These are phyloP conservation scores for Graptemys geographica DNA, from an alignment of 2,797 vertebrate genomes.

Conservation along the genomic window DNA sequence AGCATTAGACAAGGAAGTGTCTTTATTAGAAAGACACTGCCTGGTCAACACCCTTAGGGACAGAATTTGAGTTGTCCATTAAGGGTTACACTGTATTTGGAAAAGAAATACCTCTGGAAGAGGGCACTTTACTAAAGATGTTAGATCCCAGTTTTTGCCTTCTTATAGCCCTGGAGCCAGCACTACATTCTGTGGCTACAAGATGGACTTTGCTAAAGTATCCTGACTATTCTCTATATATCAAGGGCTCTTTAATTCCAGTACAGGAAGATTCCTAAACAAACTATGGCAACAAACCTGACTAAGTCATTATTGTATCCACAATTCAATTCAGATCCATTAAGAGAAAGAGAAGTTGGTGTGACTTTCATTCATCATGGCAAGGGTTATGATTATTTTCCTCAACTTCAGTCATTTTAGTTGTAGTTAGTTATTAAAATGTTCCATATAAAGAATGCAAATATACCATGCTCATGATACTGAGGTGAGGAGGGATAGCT, in stretches of 20 bases:
- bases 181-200: not conserved
- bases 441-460: not conserved
- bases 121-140: not conserved
- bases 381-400: not conserved
- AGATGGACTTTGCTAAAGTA: not conserved
- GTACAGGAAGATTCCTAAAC: not conserved
- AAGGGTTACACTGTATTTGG: not conserved
- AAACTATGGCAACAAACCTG: not conserved
- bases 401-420: not conserved
- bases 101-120: not conserved
- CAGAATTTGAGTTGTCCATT: not conserved
- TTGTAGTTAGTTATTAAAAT: not conserved
- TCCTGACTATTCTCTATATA: not conserved
- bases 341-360: not conserved
- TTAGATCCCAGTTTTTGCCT: not conserved
- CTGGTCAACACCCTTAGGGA: slow-evolving; percentile 5
- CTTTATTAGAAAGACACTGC: slow-evolving; percentile 43
- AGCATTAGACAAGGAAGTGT: slow-evolving; percentile 37
- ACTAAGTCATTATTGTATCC: fast-evolving
- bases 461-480: not conserved
- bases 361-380: not conserved
- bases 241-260: not conserved
- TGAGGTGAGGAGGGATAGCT: too few relatives aligned
- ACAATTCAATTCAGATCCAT: not conserved
- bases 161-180: not conserved